A percentile compares a stretch with the other conserved stretches of the same genome.
These are phyloP conservation scores for Nasonia vitripennis DNA, from an alignment of 1,140 invertebrate genomes.

Conservation along the genomic window DNA sequence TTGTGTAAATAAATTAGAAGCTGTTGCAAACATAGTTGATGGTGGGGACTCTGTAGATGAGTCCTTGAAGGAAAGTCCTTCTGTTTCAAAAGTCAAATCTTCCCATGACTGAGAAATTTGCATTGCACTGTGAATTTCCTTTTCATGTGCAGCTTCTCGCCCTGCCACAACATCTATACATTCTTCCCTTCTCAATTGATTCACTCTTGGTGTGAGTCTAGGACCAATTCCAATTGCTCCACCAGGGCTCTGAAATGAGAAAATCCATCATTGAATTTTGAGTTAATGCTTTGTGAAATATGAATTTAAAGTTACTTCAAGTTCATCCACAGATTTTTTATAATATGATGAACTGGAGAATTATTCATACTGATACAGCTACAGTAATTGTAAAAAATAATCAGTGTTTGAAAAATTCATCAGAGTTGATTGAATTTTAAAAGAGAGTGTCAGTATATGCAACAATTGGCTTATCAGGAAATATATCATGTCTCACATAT, in stretches of 20 bases:
- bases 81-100: slow-evolving; percentile 86
- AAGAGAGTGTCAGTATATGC: slow-evolving; percentile 20
- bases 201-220: slow-evolving; percentile 87
- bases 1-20: slow-evolving; percentile 53
- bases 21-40: slow-evolving; percentile 27
- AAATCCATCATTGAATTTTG: neutral
- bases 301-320: neutral
- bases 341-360: neutral
- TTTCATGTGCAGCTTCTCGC: slow-evolving; percentile 91
- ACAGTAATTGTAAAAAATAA: neutral
- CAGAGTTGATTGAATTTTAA: slow-evolving; percentile 42
- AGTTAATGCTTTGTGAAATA: neutral
- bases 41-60: slow-evolving; percentile 66
- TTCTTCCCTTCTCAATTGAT: slow-evolving; percentile 91
- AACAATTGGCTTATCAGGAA: slow-evolving; percentile 19
- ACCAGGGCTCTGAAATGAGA: slow-evolving; percentile 69
- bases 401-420: slow-evolving; percentile 12
- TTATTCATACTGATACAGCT: neutral
- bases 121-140: slow-evolving; percentile 90
- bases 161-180: slow-evolving; percentile 87
- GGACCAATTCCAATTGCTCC: slow-evolving; percentile 71
- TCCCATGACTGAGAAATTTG: slow-evolving; percentile 94
- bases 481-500: slow-evolving; percentile 42
- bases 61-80: slow-evolving; percentile 74
- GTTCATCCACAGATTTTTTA: neutral